A percentile compares a stretch with the other conserved stretches of the same genome.
phyloP scores from a whole-genome alignment of 2,888 invertebrate genomes.

The Synergus laeviventris region DNA sequence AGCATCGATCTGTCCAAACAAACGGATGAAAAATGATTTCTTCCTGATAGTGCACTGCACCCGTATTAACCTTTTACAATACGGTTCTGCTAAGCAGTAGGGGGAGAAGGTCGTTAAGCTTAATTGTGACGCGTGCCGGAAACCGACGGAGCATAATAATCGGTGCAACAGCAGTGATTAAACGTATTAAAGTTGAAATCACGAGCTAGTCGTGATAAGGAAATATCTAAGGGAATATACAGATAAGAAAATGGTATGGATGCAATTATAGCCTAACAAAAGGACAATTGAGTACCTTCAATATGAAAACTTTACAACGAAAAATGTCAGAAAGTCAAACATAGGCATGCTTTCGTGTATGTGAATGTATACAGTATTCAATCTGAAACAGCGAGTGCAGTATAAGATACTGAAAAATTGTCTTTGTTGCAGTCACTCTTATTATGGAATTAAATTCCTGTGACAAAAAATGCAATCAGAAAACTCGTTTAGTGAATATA shows the following conservation, averaged over 20 bases:
- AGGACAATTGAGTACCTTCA: not conserved
- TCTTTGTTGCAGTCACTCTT: not conserved
- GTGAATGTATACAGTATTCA: no score
- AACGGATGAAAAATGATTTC: conserved; percentile 47
- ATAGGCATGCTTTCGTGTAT: not conserved
- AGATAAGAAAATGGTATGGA: not conserved
- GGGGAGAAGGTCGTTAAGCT: conserved; percentile 58
- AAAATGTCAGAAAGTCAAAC: no score
- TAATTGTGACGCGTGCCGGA: conserved; percentile 58
- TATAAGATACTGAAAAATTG: not conserved
- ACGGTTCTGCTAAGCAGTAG: not conserved
- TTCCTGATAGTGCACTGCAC: not conserved
- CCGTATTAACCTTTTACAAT: not conserved
- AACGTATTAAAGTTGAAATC: conserved; percentile 56
- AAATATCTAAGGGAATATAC: not conserved
- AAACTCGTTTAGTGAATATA: not conserved
- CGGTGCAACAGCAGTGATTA: conserved; percentile 52
- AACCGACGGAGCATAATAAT: conserved; percentile 53
- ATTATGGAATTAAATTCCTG: not conserved
- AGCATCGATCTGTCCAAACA: conserved; percentile 45
- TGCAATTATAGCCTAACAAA: not conserved
- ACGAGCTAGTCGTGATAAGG: not conserved
- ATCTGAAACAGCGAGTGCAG: not conserved
- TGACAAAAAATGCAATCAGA: not conserved
- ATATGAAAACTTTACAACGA: no score